Conservation (phyloP, 2,113 vertebrate species). For the Amphilophus citrinellus region DNA sequence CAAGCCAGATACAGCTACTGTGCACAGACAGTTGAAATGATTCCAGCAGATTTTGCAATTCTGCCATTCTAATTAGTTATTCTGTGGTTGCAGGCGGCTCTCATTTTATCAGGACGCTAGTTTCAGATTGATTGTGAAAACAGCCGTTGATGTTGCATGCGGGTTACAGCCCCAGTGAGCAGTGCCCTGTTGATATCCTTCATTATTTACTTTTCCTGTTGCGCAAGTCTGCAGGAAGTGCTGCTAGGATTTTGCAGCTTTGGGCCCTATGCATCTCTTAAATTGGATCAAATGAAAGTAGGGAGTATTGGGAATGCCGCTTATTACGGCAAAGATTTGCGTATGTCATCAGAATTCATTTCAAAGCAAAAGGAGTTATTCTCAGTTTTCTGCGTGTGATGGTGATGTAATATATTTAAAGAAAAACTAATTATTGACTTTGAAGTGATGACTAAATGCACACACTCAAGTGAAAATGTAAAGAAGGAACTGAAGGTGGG, state of each 20-base stretch:
- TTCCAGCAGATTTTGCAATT: conserved; percentile 18
- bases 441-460: conserved; percentile 26
- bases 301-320: conserved; percentile 33
- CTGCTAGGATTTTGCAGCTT: conserved; percentile 37
- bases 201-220: conserved; percentile 72
- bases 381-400: conserved; percentile 2
- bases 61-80: conserved; percentile 39
- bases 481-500: not conserved
- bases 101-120: conserved; percentile 40
- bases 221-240: conserved; percentile 54
- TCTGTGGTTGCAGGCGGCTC: conserved; percentile 26
- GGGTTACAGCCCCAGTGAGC: conserved; percentile 51
- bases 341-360: conserved; percentile 57
- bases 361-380: conserved; percentile 52
- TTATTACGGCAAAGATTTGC: conserved; percentile 40
- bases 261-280: conserved; percentile 43
- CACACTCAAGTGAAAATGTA: not conserved
- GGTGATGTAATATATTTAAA: conserved; percentile 50
- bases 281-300: conserved; percentile 68
- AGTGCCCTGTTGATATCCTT: conserved; percentile 59
- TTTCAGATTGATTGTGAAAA: conserved; percentile 57
- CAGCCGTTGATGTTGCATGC: conserved; percentile 29
- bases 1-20: conserved; percentile 5
- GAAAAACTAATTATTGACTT: conserved; percentile 50
- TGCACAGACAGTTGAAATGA: conserved; percentile 16